Conservation (phyloP, 64 coral and sea anemone species). For the Montipora capricornis region DNA sequence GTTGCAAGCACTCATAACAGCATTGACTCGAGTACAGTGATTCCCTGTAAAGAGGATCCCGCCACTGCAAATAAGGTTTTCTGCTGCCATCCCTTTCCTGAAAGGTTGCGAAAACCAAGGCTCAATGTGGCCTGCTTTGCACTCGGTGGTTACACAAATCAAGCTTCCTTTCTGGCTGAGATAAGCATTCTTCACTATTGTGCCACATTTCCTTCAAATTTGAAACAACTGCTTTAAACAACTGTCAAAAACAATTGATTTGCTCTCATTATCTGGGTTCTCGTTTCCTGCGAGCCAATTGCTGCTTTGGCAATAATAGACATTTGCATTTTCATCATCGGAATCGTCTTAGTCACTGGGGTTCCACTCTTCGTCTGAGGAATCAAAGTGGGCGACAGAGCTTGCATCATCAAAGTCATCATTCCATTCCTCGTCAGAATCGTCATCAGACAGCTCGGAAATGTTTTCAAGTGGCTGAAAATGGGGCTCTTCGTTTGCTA, state of each 20-base stretch:
- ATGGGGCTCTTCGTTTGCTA: background rate
- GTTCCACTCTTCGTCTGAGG: background rate
- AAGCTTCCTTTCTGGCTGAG: background rate
- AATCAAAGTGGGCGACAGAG: background rate
- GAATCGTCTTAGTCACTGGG: background rate
- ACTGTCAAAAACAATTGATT: slow-evolving; percentile 25
- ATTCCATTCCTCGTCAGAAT: background rate
- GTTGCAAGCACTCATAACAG: slow-evolving; percentile 1
- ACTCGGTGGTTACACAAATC: background rate
- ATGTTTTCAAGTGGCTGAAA: background rate
- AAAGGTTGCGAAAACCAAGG: background rate
- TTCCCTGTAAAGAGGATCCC: background rate
- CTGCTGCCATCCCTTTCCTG: background rate
- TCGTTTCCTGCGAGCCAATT: background rate
- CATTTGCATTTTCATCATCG: background rate
- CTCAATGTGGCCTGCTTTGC: background rate
- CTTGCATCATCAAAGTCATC: background rate
- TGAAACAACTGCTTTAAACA: slow-evolving; percentile 8
- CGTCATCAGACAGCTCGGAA: background rate
- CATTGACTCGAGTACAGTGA: background rate
- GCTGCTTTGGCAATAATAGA: background rate
- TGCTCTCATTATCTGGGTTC: background rate
- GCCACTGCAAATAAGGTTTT: background rate
- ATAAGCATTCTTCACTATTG: background rate
- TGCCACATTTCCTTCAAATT: background rate